Conservation (phyloP, 2,888 invertebrate species). For the Timandra comae region DNA sequence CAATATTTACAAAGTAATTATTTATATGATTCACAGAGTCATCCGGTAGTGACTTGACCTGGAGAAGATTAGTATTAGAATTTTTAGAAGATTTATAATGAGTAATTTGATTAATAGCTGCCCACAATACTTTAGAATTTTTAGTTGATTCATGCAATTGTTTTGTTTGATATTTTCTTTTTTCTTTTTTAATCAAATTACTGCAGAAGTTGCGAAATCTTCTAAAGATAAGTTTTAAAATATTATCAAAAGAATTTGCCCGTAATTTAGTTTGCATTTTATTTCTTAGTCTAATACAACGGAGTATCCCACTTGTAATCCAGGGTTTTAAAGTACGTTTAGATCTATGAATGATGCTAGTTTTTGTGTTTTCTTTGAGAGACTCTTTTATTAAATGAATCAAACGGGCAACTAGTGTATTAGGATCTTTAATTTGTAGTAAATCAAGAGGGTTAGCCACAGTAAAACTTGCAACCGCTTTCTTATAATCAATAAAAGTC, state of each 20-base stretch:
- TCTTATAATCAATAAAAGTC: conserved; percentile 4
- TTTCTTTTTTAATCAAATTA: neutral
- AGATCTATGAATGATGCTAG: neutral
- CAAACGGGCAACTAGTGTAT: neutral
- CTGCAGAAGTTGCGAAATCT: neutral
- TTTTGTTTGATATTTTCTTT: neutral
- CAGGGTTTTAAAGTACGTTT: conserved; percentile 3
- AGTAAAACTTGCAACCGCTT: conserved; percentile 2
- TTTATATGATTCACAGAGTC: neutral
- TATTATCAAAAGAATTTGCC: neutral
- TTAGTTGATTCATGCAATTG: neutral
- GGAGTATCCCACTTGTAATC: conserved; percentile 2
- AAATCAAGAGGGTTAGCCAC: neutral
- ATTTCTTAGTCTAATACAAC: conserved; percentile 4
- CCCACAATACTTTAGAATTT: conserved; percentile 3
- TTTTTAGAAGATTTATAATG: neutral
- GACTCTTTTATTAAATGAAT: neutral
- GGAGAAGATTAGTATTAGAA: neutral
- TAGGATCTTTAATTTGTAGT: conserved; percentile 3
- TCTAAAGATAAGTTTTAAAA: conserved; percentile 2
- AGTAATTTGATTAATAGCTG: conserved; percentile 3
- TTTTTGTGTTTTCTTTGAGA: neutral
- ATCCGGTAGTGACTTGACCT: neutral
- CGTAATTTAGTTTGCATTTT: conserved; percentile 1
- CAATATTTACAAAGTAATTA: conserved; percentile 2